phyloP scores from a whole-genome alignment of 2,113 vertebrate genomes.

The Microcebus jonahi region DNA sequence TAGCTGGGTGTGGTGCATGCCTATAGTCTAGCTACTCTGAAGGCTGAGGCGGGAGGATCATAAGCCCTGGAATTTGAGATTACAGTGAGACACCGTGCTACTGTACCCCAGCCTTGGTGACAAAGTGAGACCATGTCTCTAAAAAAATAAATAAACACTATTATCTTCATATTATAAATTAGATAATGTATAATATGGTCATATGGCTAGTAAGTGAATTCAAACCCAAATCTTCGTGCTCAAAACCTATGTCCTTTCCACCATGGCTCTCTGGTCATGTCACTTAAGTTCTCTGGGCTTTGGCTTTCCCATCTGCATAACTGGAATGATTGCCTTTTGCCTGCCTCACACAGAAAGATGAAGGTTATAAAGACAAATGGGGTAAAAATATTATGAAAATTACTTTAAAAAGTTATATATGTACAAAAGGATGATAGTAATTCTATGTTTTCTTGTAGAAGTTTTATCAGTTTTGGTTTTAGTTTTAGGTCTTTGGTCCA shows the following conservation, averaged over 20 bases:
- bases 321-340: neutral
- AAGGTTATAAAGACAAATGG: neutral
- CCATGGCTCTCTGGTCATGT: neutral
- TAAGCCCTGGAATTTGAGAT: neutral
- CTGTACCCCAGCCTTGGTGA: neutral
- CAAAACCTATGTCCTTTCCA: neutral
- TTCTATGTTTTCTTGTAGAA: neutral
- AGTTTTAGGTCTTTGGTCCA: neutral
- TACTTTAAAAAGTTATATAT: neutral
- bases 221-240: neutral
- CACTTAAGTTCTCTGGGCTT: neutral
- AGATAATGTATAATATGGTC: neutral
- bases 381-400: neutral
- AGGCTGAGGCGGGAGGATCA: no score
- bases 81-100: no score
- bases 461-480: neutral
- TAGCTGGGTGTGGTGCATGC: no score
- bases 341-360: neutral
- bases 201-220: neutral
- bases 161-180: neutral
- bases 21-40: no score
- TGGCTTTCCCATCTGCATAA: neutral
- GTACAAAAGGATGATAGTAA: neutral
- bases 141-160: neutral
- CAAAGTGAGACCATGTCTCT: neutral